These are phyloP conservation scores for Pecten maximus DNA, from an alignment of 2,888 invertebrate genomes.

Conservation along the genomic window DNA sequence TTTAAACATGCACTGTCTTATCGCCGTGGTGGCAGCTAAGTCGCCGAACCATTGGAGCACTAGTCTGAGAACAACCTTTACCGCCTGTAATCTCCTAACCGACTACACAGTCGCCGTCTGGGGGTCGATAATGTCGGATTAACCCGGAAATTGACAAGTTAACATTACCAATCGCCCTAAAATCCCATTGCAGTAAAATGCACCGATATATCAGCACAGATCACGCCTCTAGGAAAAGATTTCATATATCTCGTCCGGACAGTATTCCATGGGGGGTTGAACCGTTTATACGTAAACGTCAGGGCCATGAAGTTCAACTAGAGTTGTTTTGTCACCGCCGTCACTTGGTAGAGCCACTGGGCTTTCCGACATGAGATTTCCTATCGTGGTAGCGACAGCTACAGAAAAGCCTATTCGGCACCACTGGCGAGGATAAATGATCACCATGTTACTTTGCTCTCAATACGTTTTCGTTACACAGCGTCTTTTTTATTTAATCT, in stretches of 20 bases:
- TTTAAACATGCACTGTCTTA: not conserved
- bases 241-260: not conserved
- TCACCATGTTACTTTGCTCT: not conserved
- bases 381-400: not conserved
- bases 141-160: constrained; percentile 27
- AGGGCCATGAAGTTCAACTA: not conserved
- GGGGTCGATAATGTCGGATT: not conserved
- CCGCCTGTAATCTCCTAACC: not conserved
- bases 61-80: not conserved
- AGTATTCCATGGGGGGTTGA: not conserved
- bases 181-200: constrained; percentile 2
- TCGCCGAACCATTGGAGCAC: not conserved
- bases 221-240: not conserved
- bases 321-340: not conserved
- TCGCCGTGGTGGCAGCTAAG: not conserved
- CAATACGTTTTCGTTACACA: not conserved
- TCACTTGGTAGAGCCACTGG: not conserved
- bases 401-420: not conserved
- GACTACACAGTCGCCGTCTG: not conserved
- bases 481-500: not conserved
- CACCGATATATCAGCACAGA: not conserved
- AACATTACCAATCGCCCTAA: constrained; percentile 24
- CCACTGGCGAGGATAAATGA: not conserved
- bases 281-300: not conserved
- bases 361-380: not conserved